Conservation (phyloP, 2,888 invertebrate species). For the Apotomis turbidana region DNA sequence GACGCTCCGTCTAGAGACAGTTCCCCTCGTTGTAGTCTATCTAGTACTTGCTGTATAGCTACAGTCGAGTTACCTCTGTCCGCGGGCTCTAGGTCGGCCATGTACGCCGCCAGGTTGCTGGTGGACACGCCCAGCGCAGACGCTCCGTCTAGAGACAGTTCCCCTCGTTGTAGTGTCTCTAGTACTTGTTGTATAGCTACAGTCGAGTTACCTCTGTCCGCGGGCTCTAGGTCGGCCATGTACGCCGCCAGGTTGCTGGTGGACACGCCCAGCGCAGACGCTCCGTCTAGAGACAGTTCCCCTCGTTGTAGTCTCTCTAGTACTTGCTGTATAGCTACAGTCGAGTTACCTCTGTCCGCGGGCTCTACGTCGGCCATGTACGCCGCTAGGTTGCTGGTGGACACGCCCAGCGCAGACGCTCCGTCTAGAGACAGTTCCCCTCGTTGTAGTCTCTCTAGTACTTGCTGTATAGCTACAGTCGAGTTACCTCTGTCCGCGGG, state of each 20-base stretch:
- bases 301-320: conserved; percentile 83
- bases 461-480: conserved; percentile 57
- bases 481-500: conserved; percentile 55
- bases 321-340: conserved; percentile 66
- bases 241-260: conserved; percentile 90
- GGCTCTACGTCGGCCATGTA: conserved; percentile 75
- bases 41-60: conserved; percentile 84
- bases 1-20: conserved; percentile 88
- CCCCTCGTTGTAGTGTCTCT: conserved; percentile 88
- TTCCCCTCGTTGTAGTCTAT: conserved; percentile 88
- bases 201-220: conserved; percentile 54
- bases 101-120: conserved; percentile 88
- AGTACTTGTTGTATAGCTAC: too few relatives aligned
- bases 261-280: conserved; percentile 89
- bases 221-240: conserved; percentile 60
- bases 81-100: conserved; percentile 59
- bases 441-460: conserved; percentile 85
- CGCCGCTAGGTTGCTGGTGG: conserved; percentile 88
- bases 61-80: conserved; percentile 54
- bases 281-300: conserved; percentile 83
- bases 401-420: conserved; percentile 89
- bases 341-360: conserved; percentile 55
- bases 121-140: conserved; percentile 90
- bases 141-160: conserved; percentile 88
- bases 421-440: conserved; percentile 80